phyloP scores from a whole-genome alignment of 2,797 vertebrate species.

The Pogoniulus pusillus region DNA sequence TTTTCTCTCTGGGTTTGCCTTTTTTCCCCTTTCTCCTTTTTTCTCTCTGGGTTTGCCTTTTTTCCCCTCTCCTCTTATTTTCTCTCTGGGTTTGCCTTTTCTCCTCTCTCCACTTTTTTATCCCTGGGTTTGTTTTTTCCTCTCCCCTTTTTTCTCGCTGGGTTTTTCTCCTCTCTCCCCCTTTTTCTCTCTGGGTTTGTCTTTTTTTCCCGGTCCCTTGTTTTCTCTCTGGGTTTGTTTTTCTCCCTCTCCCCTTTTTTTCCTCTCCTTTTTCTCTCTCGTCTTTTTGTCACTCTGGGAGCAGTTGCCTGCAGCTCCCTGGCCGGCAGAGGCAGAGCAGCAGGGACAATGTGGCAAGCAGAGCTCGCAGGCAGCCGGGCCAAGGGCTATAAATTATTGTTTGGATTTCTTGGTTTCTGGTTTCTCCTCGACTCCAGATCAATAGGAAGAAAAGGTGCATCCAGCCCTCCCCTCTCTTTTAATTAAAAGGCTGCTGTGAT shows the following conservation, averaged over 20 bases:
- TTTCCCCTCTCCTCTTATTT: not conserved
- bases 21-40: not conserved
- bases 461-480: conserved; percentile 52
- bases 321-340: conserved; percentile 8
- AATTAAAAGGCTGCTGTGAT: conserved; percentile 66
- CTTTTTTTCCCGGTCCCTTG: not conserved
- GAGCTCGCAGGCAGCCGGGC: not conserved
- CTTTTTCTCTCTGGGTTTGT: too few relatives aligned
- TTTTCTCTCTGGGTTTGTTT: too few relatives aligned
- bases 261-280: too few relatives aligned
- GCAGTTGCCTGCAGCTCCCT: not conserved
- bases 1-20: too few relatives aligned
- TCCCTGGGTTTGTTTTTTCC: not conserved
- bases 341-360: not conserved
- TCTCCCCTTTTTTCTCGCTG: too few relatives aligned
- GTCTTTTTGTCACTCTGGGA: not conserved
- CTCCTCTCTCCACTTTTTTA: too few relatives aligned
- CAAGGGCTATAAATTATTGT: conserved; percentile 2
- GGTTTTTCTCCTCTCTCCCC: too few relatives aligned
- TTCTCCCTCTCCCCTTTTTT: too few relatives aligned
- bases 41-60: too few relatives aligned
- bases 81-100: too few relatives aligned
- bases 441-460: conserved; percentile 58
- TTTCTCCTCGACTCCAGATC: conserved; percentile 61
- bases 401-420: conserved; percentile 45